Conservation (phyloP, 2,888 invertebrate genomes). For the Colostygia pectinataria region DNA sequence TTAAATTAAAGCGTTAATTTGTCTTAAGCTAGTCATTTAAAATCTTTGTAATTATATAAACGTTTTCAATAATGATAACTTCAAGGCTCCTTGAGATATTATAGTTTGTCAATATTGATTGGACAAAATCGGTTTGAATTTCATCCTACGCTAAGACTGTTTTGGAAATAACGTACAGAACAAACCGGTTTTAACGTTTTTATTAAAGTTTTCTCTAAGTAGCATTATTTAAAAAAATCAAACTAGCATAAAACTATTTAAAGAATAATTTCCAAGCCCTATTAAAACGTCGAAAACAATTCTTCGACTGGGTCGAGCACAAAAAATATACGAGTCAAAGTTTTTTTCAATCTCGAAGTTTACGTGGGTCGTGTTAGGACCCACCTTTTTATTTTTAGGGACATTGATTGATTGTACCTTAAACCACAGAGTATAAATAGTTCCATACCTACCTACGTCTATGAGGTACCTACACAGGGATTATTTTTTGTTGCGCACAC, state of each 20-base stretch:
- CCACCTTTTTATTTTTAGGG: conserved; percentile 76
- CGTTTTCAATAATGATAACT: no score
- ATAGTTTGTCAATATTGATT: no score
- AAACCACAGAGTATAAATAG: conserved; percentile 38
- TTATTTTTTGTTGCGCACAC: conserved; percentile 65
- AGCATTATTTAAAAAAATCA: neutral
- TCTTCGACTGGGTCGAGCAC: conserved; percentile 51
- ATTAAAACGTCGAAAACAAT: conserved; percentile 67
- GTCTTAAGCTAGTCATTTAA: no score
- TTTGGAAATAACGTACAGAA: no score
- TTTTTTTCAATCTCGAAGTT: conserved; percentile 72
- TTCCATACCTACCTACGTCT: conserved; percentile 45
- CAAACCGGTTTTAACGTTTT: no score
- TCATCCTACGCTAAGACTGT: no score
- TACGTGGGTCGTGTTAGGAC: conserved; percentile 75
- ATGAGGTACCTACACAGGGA: conserved; percentile 73
- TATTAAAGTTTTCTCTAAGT: no score
- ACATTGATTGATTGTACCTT: conserved; percentile 82
- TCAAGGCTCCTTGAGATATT: no score
- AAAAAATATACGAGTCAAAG: conserved; percentile 62
- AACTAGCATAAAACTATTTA: conserved; percentile 19
- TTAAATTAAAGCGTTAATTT: no score
- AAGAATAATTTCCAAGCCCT: no score
- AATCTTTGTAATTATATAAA: no score
- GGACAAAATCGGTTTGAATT: no score